Conservation (phyloP, 2,113 vertebrate genomes). For the Pongo pygmaeus region DNA sequence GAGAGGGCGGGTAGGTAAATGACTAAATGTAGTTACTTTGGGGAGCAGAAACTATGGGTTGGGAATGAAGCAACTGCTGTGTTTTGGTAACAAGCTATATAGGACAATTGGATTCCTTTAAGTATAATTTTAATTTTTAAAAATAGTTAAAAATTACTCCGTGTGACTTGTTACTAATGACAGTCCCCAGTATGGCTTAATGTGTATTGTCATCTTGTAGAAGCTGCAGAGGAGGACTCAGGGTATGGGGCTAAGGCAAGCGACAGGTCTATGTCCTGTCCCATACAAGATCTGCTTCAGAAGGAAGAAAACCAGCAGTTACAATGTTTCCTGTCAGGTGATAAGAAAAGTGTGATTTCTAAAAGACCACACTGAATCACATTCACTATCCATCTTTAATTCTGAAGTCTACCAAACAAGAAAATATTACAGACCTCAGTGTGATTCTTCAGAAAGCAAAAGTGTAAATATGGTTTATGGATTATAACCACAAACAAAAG, state of each 20-base stretch:
- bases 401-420: background rate
- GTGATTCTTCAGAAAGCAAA: background rate
- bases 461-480: background rate
- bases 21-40: background rate
- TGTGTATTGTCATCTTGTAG: background rate
- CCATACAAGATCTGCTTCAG: background rate
- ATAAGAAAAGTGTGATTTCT: background rate
- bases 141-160: background rate
- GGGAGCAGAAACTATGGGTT: background rate
- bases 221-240: background rate
- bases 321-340: background rate
- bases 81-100: background rate
- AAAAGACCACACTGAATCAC: background rate
- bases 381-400: background rate
- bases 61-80: background rate
- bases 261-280: background rate
- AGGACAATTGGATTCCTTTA: background rate
- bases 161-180: background rate
- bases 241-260: background rate
- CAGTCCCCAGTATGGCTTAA: background rate
- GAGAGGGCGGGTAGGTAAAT: background rate
- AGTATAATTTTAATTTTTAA: background rate
- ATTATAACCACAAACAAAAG: background rate
- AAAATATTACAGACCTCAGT: background rate
- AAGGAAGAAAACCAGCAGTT: background rate